These are phyloP conservation scores for Harmothoe impar DNA, from an alignment of 2,888 invertebrate genomes.

Conservation along the genomic window DNA sequence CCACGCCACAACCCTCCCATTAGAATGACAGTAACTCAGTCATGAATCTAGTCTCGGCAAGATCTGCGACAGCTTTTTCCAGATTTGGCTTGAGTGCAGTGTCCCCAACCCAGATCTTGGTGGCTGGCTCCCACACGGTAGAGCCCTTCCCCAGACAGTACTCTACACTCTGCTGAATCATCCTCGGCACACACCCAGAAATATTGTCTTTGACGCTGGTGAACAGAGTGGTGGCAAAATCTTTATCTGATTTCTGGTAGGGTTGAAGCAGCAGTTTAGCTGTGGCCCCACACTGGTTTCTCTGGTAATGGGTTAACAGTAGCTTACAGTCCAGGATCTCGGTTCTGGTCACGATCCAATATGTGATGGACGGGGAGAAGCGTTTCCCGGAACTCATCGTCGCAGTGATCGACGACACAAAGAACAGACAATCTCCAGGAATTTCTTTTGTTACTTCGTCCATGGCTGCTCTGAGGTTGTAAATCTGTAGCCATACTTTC, in stretches of 20 bases:
- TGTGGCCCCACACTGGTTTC: slow-evolving; percentile 22
- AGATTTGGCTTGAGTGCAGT: neutral
- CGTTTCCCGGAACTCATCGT: neutral
- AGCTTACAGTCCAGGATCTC: neutral
- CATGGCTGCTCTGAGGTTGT: neutral
- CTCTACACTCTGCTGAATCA: neutral
- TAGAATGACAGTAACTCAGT: neutral
- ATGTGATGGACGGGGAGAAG: neutral
- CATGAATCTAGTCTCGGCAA: neutral
- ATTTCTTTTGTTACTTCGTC: neutral
- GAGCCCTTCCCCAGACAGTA: neutral
- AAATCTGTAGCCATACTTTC: neutral
- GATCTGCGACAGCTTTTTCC: neutral
- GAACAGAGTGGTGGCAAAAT: neutral
- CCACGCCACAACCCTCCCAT: neutral
- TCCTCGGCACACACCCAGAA: neutral
- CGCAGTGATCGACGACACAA: neutral
- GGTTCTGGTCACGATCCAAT: neutral
- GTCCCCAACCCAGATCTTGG: neutral
- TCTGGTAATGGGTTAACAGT: neutral
- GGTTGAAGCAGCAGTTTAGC: slow-evolving; percentile 31
- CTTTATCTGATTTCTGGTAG: slow-evolving; percentile 30
- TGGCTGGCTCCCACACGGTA: neutral
- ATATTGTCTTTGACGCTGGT: slow-evolving; percentile 31
- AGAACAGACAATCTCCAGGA: neutral